Evolutionary conservation across 2,888 invertebrate genomes (phyloP), one percentile per base, ranked within the genome.

Genomic region (Eurois occulta): DNA sequence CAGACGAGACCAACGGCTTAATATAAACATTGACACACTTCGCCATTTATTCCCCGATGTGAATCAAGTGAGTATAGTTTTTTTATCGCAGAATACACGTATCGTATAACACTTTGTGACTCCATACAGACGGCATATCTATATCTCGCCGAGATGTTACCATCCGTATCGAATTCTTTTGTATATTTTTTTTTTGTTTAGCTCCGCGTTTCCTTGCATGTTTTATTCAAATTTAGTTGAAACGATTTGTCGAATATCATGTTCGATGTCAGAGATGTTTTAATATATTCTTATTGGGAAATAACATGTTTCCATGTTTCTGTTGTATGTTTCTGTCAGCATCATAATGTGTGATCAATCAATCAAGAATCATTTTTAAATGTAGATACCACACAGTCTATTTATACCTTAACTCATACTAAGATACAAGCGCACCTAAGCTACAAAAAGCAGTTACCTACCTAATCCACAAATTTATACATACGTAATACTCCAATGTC

Each of bases 151-250:
- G 7, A 77, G 35, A 60, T 75, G 73, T 83, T 83, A 78, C 87
- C 77, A 77, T 76, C 79, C 75, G 41, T 80, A 71, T 88, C 83
- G 71, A 89, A 87, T 38, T 82, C 77, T 83, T 89, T 13, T 28
- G 16, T 13, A 6, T 13, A 6, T 13, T 28, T 7, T n/a, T 55
- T 46, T 82, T 82, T 79, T 77, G 78, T 80, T 81, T 55, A 46
- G 16, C 64, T 72, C 65, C 69, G 52, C 35, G 24, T 83, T 81
- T 79, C 72, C 62, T 79, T 64, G 13, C 84, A 43, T 78, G 60
- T 65, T 43, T 77, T 75, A 71, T 79, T 84, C 21, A 78, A 86
- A 84, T 77, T 24, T 64, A 71, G 62, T 64, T 60, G 69, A 65
- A 67, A 24, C 35, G 28, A 72, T 67, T 69, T 78, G 64, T 76